Conservation (phyloP, 2,888 invertebrate genomes). For the Geophilus truncorum region DNA sequence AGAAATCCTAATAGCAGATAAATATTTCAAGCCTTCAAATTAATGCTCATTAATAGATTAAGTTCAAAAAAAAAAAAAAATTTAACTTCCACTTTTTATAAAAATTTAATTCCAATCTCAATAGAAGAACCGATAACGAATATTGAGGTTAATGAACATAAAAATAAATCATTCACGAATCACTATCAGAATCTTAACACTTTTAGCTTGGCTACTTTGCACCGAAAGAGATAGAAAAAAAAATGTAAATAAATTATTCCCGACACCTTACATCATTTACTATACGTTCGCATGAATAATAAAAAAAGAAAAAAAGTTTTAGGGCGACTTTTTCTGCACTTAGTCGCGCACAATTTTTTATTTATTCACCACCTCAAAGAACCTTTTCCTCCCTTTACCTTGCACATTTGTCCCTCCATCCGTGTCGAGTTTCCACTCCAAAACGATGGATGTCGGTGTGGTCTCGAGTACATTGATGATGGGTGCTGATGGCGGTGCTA, state of each 20-base stretch:
- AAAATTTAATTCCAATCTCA: neutral
- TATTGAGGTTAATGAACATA: neutral
- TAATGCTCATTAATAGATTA: no score
- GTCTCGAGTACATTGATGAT: conserved; percentile 68
- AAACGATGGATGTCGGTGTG: conserved; percentile 66
- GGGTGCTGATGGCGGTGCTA: conserved; percentile 69
- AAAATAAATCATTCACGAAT: neutral
- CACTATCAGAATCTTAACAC: neutral
- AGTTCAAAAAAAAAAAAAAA: neutral
- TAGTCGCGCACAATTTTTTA: conserved; percentile 6
- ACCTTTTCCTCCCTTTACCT: conserved; percentile 45
- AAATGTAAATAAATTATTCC: neutral
- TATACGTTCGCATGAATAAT: neutral
- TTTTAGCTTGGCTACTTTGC: neutral
- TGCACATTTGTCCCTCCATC: conserved; percentile 64
- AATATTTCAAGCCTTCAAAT: no score
- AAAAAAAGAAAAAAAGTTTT: neutral
- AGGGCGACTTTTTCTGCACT: neutral
- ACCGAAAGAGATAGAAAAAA: neutral
- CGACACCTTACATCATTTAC: neutral
- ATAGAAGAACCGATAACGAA: neutral
- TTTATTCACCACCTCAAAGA: neutral
- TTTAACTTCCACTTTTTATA: neutral
- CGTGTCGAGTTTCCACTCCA: conserved; percentile 69
- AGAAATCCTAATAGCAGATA: no score